These are phyloP conservation scores for Listronotus bonariensis DNA, from an alignment of 1,140 invertebrate genomes.

Conservation along the genomic window DNA sequence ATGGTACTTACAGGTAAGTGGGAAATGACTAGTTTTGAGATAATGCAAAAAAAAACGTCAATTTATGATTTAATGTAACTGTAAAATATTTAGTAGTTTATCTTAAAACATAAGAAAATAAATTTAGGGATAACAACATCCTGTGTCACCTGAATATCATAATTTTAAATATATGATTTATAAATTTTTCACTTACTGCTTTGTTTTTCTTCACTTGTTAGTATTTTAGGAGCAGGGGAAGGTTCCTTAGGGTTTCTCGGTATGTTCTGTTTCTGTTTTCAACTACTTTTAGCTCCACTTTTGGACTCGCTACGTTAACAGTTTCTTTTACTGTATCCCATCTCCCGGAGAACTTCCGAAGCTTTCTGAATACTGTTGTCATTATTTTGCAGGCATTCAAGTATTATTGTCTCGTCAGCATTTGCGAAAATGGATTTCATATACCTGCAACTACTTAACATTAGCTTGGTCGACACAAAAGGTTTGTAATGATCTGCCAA, in stretches of 20 bases:
- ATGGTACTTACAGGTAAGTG: too few relatives aligned
- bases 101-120: too few relatives aligned
- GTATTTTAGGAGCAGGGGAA: slow-evolving; percentile 63
- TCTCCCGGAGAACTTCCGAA: slow-evolving; percentile 73
- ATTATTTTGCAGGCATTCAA: slow-evolving; percentile 80
- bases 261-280: slow-evolving; percentile 55
- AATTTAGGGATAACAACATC: too few relatives aligned
- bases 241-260: slow-evolving; percentile 55
- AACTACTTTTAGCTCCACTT: slow-evolving; percentile 53
- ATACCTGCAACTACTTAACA: slow-evolving; percentile 66
- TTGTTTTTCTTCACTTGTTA: slow-evolving; percentile 74
- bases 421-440: slow-evolving; percentile 91
- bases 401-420: slow-evolving; percentile 84
- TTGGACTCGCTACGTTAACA: slow-evolving; percentile 56
- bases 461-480: slow-evolving; percentile 12
- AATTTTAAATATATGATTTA: too few relatives aligned
- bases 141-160: too few relatives aligned
- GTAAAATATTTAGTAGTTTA: too few relatives aligned
- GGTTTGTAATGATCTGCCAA: too few relatives aligned
- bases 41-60: too few relatives aligned
- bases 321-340: slow-evolving; percentile 80
- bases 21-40: too few relatives aligned
- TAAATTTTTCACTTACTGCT: slow-evolving; percentile 61
- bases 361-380: slow-evolving; percentile 89
- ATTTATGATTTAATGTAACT: too few relatives aligned